Base-by-base conservation (phyloP, 2,888 invertebrate genomes). In the Aleiodes alternator region DNA sequence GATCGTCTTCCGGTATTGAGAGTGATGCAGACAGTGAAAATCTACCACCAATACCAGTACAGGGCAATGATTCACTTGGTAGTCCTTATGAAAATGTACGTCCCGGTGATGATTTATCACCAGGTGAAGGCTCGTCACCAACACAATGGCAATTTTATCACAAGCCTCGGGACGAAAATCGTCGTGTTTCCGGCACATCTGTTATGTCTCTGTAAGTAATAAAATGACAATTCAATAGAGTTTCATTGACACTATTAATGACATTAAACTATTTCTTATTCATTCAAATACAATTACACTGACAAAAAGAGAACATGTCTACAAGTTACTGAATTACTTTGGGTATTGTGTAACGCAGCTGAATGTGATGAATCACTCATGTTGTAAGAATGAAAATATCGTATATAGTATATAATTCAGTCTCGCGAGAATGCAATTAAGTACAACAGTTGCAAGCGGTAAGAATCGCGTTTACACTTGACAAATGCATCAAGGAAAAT, bases 11-110 rank as follows among this genome's bases (percentile, higher is more conserved):
- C 23, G 89, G 88, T 43, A 80, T 87, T 80, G 92, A 93, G 82
- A 92, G 92, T 79, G 93, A 93, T 78, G 87, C 87, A 3, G 93
- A 93, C 76, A 93, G 93, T 73, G 90, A 92, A 81, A 91, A 92
- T 68, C 90, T 94, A 78, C 94, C 95, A n/a, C 93, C 94, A 4
- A 93, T 94, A 85, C 94, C 94, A 34, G 92, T 92, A 34, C 90
- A 90, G 73, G 84, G 87, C 73, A 89, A 91, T 80, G 93, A 93
- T 83, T 92, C 92, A 16, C 89, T 93, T 84, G 93, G 93, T 72
- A 93, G 93, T 84, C 93, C 93, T 14, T 93, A 93, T 86, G 93
- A 93, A 83, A 93, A 93, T 82, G 92, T 93, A 56, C 90, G 92
- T 70, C 91, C 92, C 9, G 90, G 91, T 53, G 91, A 91, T 80